Evolutionary conservation across 2,113 vertebrate species (phyloP).

Genomic region (Piprites chloris): DNA sequence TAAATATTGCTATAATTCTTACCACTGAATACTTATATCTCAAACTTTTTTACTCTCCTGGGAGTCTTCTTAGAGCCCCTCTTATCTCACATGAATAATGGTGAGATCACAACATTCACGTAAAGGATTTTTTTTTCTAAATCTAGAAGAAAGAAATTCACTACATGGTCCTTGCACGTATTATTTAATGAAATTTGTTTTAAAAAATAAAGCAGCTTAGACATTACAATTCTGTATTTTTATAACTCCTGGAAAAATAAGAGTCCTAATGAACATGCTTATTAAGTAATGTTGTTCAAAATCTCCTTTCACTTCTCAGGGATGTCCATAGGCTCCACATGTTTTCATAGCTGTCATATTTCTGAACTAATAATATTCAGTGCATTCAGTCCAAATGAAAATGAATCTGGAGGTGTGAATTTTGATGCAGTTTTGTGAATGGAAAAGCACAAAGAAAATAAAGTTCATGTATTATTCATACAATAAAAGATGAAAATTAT

Average conservation of each 20-base stretch:
- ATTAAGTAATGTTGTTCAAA: not conserved
- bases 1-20: not conserved
- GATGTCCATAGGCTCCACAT: not conserved
- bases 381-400: not conserved
- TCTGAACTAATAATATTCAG: not conserved
- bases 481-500: not conserved
- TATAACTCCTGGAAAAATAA: not conserved
- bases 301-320: not conserved
- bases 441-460: not conserved
- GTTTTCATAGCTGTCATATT: not conserved
- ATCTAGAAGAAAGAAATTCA: not conserved
- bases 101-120: not conserved
- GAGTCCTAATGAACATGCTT: not conserved
- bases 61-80: not conserved
- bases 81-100: not conserved
- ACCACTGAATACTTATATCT: not conserved
- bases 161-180: not conserved
- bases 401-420: not conserved
- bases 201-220: not conserved
- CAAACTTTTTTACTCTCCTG: not conserved
- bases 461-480: not conserved
- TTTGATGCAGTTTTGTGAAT: slow-evolving; percentile 10
- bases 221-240: not conserved
- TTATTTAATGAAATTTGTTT: not conserved
- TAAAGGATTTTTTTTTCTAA: not conserved